These are phyloP conservation scores for Acanthisitta chloris DNA, from an alignment of 2,113 vertebrate genomes.

Conservation along the genomic window DNA sequence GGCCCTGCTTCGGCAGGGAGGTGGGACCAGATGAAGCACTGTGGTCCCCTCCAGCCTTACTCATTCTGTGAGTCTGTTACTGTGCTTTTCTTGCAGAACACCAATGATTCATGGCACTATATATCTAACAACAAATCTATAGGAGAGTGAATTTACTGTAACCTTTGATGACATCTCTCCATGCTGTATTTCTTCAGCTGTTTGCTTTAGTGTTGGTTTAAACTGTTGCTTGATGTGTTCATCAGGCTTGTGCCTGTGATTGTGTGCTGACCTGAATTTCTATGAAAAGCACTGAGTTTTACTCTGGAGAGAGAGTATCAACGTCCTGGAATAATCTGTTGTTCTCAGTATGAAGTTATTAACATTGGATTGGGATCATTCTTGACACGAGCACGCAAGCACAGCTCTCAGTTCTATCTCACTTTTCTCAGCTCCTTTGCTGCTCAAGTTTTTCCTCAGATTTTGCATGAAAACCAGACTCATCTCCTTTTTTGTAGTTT, in stretches of 20 bases:
- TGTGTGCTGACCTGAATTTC: background rate
- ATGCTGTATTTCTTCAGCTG: background rate
- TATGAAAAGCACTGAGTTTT: background rate
- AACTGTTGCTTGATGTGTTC: background rate
- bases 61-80: fast-evolving
- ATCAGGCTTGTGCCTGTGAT: background rate
- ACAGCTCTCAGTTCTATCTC: background rate
- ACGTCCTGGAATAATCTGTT: background rate
- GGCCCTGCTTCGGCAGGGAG: background rate
- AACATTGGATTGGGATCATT: background rate
- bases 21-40: background rate
- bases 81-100: fast-evolving
- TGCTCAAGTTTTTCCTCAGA: background rate
- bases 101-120: background rate
- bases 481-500: background rate
- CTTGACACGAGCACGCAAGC: background rate
- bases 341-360: background rate
- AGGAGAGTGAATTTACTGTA: background rate
- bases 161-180: background rate
- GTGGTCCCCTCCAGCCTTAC: fast-evolving
- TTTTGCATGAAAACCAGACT: background rate
- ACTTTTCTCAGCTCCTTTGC: background rate
- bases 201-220: background rate
- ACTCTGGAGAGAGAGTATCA: background rate
- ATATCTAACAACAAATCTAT: background rate